Conservation (phyloP, 2,888 invertebrate genomes). For the Hypsopygia costalis region DNA sequence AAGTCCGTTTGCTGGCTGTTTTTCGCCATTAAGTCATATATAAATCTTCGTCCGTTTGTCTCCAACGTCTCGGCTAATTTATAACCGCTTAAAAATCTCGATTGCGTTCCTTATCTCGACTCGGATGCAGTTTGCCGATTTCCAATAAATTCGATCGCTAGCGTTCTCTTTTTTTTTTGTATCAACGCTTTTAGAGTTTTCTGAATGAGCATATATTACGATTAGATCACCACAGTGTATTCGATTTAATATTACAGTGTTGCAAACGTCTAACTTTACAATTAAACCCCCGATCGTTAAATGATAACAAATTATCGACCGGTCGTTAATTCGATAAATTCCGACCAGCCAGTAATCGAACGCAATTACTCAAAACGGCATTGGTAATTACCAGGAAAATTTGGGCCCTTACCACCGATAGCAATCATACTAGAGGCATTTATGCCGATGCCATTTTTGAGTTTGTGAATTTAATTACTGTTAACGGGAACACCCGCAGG, state of each 20-base stretch:
- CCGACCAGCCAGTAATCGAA: neutral
- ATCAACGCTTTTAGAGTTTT: slow-evolving; percentile 7
- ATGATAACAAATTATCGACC: neutral
- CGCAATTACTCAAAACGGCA: neutral
- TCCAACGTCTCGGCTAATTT: slow-evolving; percentile 28
- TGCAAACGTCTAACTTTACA: neutral
- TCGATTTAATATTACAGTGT: neutral
- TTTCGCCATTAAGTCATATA: slow-evolving; percentile 31
- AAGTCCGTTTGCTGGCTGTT: slow-evolving; percentile 18
- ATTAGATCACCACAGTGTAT: neutral
- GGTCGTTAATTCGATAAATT: neutral
- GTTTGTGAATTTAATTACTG: slow-evolving; percentile 60
- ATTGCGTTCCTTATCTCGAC: slow-evolving; percentile 22
- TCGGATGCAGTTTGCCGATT: slow-evolving; percentile 15
- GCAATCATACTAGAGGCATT: neutral
- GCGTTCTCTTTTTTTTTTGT: slow-evolving; percentile 5
- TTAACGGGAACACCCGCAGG: slow-evolving; percentile 57
- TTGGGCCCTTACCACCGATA: neutral
- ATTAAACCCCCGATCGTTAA: neutral
- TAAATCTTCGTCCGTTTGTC: slow-evolving; percentile 35
- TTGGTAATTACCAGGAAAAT: neutral
- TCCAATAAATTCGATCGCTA: slow-evolving; percentile 16
- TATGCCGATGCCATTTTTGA: neutral
- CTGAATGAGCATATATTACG: neutral
- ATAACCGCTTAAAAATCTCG: slow-evolving; percentile 29